These are phyloP conservation scores for Macropus fuliginosus DNA, from an alignment of 2,797 vertebrate species.

Conservation along the genomic window DNA sequence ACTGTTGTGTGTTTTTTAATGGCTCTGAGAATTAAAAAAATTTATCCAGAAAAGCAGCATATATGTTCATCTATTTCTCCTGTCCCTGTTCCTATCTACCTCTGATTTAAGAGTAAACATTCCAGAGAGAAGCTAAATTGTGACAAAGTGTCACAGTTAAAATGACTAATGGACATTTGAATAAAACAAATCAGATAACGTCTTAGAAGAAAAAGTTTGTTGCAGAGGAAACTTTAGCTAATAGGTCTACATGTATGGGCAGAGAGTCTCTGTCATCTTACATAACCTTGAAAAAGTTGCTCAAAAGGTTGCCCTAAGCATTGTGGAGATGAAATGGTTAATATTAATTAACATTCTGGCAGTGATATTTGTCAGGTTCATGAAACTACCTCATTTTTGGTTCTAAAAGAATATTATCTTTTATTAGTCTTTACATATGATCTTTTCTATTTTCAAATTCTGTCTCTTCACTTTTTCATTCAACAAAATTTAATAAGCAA, in stretches of 20 bases:
- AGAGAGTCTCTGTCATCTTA: background rate
- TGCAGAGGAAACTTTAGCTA: background rate
- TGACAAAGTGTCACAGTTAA: background rate
- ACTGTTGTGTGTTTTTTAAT: background rate
- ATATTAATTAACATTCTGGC: background rate
- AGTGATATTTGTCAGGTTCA: background rate
- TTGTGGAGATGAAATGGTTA: background rate
- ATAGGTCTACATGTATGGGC: background rate
- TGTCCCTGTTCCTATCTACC: background rate
- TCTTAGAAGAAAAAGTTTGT: background rate
- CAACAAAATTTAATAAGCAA: background rate
- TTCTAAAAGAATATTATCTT: background rate
- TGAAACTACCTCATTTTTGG: background rate
- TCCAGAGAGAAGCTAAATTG: background rate
- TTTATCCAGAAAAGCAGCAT: background rate
- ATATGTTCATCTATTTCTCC: background rate
- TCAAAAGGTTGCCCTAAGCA: background rate
- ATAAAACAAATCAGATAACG: background rate
- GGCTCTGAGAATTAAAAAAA: background rate
- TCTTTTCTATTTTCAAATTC: background rate
- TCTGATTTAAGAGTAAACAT: background rate
- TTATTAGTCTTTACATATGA: background rate
- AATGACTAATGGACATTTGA: background rate
- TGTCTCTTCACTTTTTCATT: background rate
- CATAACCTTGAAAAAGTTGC: background rate